phyloP scores from a whole-genome alignment of 2,888 invertebrate species.

The Apoderus coryli region DNA sequence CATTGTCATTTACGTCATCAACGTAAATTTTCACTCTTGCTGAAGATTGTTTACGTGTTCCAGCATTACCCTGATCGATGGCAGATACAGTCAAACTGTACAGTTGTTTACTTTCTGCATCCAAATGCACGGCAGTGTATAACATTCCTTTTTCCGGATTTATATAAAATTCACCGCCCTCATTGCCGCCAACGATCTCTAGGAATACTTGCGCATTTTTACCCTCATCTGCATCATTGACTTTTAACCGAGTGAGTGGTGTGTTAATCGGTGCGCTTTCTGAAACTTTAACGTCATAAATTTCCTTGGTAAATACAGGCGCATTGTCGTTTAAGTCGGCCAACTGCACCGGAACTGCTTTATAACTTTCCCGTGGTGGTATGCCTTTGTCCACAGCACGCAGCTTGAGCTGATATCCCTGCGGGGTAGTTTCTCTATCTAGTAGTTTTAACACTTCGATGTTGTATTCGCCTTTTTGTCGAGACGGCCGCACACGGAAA shows the following conservation, averaged over 20 bases:
- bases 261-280: slow-evolving; percentile 84
- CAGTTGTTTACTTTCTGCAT: slow-evolving; percentile 70
- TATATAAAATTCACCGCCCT: slow-evolving; percentile 74
- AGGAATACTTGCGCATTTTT: slow-evolving; percentile 68
- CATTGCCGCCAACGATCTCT: slow-evolving; percentile 84
- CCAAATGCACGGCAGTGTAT: slow-evolving; percentile 66
- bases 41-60: slow-evolving; percentile 72
- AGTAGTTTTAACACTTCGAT: slow-evolving; percentile 64
- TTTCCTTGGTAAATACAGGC: slow-evolving; percentile 73
- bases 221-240: slow-evolving; percentile 72
- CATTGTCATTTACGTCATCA: slow-evolving; percentile 87
- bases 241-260: slow-evolving; percentile 74
- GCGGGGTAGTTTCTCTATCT: slow-evolving; percentile 63
- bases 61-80: slow-evolving; percentile 73
- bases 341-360: slow-evolving; percentile 67
- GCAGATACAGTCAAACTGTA: slow-evolving; percentile 84
- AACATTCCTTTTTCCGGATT: slow-evolving; percentile 82
- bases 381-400: slow-evolving; percentile 72
- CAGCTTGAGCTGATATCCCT: slow-evolving; percentile 77
- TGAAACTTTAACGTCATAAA: slow-evolving; percentile 75
- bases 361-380: slow-evolving; percentile 63
- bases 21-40: slow-evolving; percentile 83
- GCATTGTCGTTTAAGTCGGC: slow-evolving; percentile 73
- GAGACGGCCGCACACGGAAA: slow-evolving; percentile 58
- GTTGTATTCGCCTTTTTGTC: slow-evolving; percentile 55